Base-by-base conservation (phyloP, 35 echinoderm and acorn worm species). In the Amphiura filiformis region DNA sequence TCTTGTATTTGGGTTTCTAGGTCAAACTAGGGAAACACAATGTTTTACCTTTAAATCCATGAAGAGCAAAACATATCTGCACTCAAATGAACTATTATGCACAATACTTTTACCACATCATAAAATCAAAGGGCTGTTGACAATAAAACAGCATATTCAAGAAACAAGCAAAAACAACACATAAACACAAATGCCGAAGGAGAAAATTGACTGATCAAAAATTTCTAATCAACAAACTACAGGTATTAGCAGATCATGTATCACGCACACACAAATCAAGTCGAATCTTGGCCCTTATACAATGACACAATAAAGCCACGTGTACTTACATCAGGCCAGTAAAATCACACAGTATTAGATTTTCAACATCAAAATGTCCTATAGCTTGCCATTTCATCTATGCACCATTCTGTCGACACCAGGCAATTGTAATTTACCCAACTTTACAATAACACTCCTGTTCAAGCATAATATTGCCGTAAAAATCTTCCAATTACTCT, bases 381-480 rank as follows among this genome's bases (percentile, higher is more conserved):
- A 70, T 13, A 70, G 61, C 61, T 70, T 11, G 28, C n/a, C 7
- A 20, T 52, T 70, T 70, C 61, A 70, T 30, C 28, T 18, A 70
- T 70, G 7, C 61, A 15, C 28, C 9, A 13, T 30, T 70, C 61
- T 30, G 2, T 70, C 61, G 26, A 15, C 61, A 70, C 61, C 61
- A 70, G 2, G 11, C 61, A 70, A 70, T 70, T 70, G 7, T 4
- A 70, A 70, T 70, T 70, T 70, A 23, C 61, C 61, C 61, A 18
- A 70, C 28, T 70, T 70, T 70, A 70, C 28, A 70, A 70, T 23
- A 70, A 70, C 61, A 70, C 61, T 70, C 61, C 61, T n/a, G 61
- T 30, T 70, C 61, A 26, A 70, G 2, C 61, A 30, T 15, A 70
- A 70, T 30, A 70, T 70, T 70, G 61, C 28, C 61, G 28, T 70